A percentile compares a stretch with the other conserved stretches of the same genome.
phyloP scores from a whole-genome alignment of 2,797 vertebrate species.

The Squalus acanthias region DNA sequence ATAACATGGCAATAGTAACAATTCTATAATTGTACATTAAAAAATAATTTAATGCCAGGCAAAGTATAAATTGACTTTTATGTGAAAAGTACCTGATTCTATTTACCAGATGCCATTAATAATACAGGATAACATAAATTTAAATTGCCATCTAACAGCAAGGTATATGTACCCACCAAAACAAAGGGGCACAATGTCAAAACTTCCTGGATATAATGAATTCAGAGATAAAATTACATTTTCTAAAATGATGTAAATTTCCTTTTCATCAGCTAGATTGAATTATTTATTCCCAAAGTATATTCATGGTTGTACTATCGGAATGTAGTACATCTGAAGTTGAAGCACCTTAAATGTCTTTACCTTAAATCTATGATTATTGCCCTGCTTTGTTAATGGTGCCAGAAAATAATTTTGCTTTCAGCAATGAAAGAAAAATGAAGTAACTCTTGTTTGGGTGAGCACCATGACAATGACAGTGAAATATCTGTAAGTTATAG shows the following conservation, averaged over 20 bases:
- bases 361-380: neutral
- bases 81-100: neutral
- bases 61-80: neutral
- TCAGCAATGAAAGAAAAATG: neutral
- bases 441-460: neutral
- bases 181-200: neutral
- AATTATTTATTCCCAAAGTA: slow-evolving; percentile 1
- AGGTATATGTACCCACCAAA: neutral
- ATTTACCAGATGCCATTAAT: neutral
- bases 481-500: slow-evolving; percentile 16
- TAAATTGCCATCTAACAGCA: neutral
- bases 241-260: neutral
- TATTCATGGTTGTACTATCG: neutral
- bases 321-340: neutral
- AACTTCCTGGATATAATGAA: neutral
- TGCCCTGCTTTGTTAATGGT: neutral
- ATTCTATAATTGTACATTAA: neutral
- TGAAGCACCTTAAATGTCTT: neutral
- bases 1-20: neutral
- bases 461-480: neutral
- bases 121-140: neutral
- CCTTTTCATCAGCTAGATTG: neutral
- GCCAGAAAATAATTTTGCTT: neutral
- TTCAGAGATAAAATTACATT: neutral
- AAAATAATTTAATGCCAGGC: neutral